A percentile compares a stretch with the other conserved stretches of the same genome.
Conservation (phyloP, 2,888 invertebrate genomes). For the Cerceris rybyensis region DNA sequence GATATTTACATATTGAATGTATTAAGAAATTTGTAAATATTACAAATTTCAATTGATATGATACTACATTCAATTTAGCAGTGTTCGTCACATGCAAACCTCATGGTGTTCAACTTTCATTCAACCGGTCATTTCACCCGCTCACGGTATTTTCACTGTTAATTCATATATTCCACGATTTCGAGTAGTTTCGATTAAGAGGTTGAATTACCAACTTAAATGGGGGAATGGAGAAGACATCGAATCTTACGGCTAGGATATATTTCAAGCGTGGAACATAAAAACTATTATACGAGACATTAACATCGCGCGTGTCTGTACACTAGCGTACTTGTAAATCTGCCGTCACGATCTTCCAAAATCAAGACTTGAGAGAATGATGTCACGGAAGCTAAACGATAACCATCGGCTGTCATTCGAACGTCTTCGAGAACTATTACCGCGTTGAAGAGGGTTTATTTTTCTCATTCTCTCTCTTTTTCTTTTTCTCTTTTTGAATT, state of each 20-base stretch:
- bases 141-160: too few relatives aligned
- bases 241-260: background rate
- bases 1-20: too few relatives aligned
- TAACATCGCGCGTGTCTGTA: conserved; percentile 8
- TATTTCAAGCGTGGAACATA: background rate
- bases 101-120: too few relatives aligned
- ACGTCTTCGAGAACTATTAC: conserved; percentile 27
- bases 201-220: background rate
- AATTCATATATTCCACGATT: background rate
- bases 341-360: conserved; percentile 3
- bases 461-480: background rate
- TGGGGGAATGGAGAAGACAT: background rate
- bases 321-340: background rate
- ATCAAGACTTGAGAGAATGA: background rate
- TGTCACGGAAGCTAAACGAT: conserved; percentile 42
- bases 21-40: too few relatives aligned
- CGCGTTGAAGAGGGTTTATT: conserved; percentile 13
- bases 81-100: too few relatives aligned
- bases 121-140: too few relatives aligned
- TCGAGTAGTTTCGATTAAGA: background rate
- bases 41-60: too few relatives aligned
- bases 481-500: conserved; percentile 3
- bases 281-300: conserved; percentile 7
- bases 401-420: conserved; percentile 42
- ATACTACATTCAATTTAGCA: too few relatives aligned